A percentile compares a stretch with the other conserved stretches of the same genome.
Conservation (phyloP, 2,113 vertebrate genomes). For the Microcebus lehilahytsara region DNA sequence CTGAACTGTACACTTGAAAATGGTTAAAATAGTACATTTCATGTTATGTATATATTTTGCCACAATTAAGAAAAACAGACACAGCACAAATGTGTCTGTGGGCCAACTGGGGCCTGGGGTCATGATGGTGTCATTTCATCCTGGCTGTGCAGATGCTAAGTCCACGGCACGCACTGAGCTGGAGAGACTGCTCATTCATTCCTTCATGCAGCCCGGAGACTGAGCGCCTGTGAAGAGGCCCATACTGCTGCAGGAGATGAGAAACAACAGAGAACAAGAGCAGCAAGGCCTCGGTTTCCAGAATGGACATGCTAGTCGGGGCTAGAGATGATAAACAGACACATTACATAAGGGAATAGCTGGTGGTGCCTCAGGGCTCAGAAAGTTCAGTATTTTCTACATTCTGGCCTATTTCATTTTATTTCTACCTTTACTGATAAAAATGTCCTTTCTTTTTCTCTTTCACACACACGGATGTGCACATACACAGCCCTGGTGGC, state of each 20-base stretch:
- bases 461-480: neutral
- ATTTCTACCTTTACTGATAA: neutral
- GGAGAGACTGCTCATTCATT: fast-evolving
- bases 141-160: neutral
- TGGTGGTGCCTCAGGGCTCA: neutral
- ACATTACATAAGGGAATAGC: neutral
- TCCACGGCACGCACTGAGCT: fast-evolving
- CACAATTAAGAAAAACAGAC: neutral
- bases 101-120: neutral
- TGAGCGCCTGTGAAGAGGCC: neutral
- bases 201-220: neutral
- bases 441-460: neutral
- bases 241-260: fast-evolving
- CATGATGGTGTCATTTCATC: neutral
- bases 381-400: neutral
- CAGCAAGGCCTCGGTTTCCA: neutral
- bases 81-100: neutral
- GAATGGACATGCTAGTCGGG: too few relatives aligned
- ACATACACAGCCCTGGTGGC: neutral
- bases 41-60: neutral
- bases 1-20: neutral
- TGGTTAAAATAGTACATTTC: neutral
- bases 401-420: neutral
- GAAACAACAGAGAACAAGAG: neutral
- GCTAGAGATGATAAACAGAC: neutral